Evolutionary conservation across 1,140 invertebrate species (phyloP), one percentile per base, ranked within the genome.

Genomic region (Lysiphlebus fabarum): DNA sequence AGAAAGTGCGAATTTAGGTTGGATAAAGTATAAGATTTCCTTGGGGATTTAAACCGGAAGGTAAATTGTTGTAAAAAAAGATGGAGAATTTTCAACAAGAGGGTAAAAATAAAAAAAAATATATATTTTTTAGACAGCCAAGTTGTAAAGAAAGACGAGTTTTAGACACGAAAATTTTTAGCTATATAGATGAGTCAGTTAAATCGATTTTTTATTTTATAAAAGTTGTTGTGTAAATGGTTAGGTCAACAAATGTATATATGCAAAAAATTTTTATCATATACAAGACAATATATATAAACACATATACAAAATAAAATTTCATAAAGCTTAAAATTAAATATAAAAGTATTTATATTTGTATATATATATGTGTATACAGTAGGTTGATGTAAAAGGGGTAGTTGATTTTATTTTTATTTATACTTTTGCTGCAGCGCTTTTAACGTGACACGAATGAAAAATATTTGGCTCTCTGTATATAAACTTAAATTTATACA

Each of bases 21-120:
- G 57, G 60, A 53, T 63, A 62, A n/a, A n/a, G 67, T 64, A 67
- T 70, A 70, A 71, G 67, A 71, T 70, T 70, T 70, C 69, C 68
- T 70, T 58, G 12, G 68, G 68, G 69, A 64, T 43, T 58, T 64
- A 53, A 36, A 59, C 49, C 58, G 58, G 62, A 57, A 63, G 54
- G 58, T 53, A 48, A 49, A 34, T n/a, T 48, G 41, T 38, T 12
- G 43, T 40, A 41, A 44, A 33, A 36, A 26, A 34, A 34, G n/a
- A n/a, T n/a, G 9, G 38, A 11, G n/a, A 48, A 42, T 7, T 36
- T 12, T 47, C 44, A 44, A 36, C 55, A 12, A 40, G 56, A 48
- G 51, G 58, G 55, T 54, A 47, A 45, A 45, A 47, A 14, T 38
- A 33, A 17, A 45, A 45, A 37, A 11, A 43, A 33, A 43, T 8